A percentile compares a stretch with the other conserved stretches of the same genome.
phyloP scores from a whole-genome alignment of 64 coral and sea anemone genomes.

The Pocillopora verrucosa region DNA sequence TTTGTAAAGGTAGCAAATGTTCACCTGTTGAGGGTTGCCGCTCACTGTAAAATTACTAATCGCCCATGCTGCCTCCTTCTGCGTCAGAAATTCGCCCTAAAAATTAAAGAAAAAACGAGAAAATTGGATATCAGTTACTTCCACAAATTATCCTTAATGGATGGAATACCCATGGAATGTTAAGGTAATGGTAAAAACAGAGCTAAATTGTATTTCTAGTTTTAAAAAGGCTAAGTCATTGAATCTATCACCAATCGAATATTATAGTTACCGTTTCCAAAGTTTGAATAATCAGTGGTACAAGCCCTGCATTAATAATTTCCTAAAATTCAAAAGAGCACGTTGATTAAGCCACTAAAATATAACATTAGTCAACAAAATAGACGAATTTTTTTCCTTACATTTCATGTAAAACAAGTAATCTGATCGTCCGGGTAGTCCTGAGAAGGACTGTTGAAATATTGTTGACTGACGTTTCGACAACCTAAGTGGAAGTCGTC shows the following conservation, averaged over 20 bases:
- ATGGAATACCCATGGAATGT: background rate
- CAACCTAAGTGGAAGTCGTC: no score
- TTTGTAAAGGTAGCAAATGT: no score
- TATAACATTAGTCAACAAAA: no score
- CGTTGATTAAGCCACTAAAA: background rate
- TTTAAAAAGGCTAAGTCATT: background rate
- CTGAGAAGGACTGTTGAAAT: no score
- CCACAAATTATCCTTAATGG: no score
- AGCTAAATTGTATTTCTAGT: background rate
- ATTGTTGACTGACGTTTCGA: no score
- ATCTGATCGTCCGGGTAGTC: no score
- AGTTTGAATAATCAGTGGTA: slow-evolving; percentile 91
- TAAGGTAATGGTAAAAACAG: background rate
- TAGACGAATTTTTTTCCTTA: no score
- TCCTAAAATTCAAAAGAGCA: slow-evolving; percentile 47
- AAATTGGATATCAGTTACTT: no score
- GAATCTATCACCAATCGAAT: background rate
- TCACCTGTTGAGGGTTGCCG: slow-evolving; percentile 81
- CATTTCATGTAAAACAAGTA: no score
- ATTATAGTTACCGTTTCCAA: slow-evolving; percentile 80
- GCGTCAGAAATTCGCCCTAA: slow-evolving; percentile 98
- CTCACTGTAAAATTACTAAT: slow-evolving; percentile 98
- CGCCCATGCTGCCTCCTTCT: slow-evolving; percentile 98
- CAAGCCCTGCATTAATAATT: slow-evolving; percentile 94
- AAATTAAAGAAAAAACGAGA: background rate